Conservation (phyloP, 1,140 invertebrate species). For the Ceratitis capitata region DNA sequence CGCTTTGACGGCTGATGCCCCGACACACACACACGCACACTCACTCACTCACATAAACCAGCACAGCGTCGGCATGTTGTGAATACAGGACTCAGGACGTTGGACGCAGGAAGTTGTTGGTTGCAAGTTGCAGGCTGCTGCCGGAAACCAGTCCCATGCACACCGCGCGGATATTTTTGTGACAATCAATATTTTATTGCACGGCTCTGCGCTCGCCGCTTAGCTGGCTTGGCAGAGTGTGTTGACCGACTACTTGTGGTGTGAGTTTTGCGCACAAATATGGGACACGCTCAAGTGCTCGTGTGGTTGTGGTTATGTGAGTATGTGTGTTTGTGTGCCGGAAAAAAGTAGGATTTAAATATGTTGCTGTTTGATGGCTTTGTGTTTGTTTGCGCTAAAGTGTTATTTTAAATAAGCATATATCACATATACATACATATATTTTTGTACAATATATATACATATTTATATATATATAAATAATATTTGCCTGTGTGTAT, state of each 20-base stretch:
- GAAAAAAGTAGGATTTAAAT: no score
- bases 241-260: not conserved
- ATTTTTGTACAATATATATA: not conserved
- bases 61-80: no score
- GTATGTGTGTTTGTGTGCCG: not conserved
- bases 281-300: not conserved
- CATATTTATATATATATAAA: not conserved
- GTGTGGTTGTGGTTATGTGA: not conserved
- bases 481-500: not conserved
- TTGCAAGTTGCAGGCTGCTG: not conserved
- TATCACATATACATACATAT: not conserved
- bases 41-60: no score
- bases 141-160: not conserved
- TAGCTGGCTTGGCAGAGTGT: not conserved
- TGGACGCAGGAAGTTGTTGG: constrained; percentile 8
- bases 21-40: not conserved
- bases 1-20: not conserved
- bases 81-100: not conserved
- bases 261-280: not conserved
- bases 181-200: constrained; percentile 37
- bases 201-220: constrained; percentile 20
- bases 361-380: no score
- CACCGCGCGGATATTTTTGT: not conserved
- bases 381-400: no score
- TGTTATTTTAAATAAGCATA: no score